A percentile compares a stretch with the other conserved stretches of the same genome.
Conservation (phyloP, 2,888 invertebrate species). For the Entomobrya proxima region DNA sequence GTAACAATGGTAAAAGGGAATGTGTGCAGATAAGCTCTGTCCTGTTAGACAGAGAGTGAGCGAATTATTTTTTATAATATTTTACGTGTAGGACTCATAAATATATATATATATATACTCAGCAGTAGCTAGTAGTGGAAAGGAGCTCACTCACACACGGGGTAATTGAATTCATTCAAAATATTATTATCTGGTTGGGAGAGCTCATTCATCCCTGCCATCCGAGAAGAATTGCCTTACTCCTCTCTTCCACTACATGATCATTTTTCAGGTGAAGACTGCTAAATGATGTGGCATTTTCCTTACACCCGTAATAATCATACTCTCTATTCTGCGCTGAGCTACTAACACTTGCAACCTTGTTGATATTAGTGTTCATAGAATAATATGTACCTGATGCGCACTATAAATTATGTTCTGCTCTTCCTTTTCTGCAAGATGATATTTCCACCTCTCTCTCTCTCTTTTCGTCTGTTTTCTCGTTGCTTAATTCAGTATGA, state of each 20-base stretch:
- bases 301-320: not conserved
- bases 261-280: constrained; percentile 56
- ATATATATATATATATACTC: not conserved
- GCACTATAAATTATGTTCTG: not conserved
- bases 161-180: constrained; percentile 59
- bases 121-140: not conserved
- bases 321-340: not conserved
- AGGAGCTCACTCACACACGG: not conserved
- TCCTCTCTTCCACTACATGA: constrained; percentile 35
- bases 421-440: not conserved
- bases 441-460: not conserved
- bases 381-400: not conserved
- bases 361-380: not conserved
- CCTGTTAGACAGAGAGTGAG: not conserved
- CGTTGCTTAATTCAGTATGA: constrained; percentile 24
- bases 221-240: constrained; percentile 34
- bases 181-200: constrained; percentile 48
- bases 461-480: constrained; percentile 13
- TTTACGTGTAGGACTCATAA: not conserved
- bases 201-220: constrained; percentile 50
- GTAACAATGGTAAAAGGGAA: not conserved
- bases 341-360: not conserved
- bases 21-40: constrained; percentile 2
- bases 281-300: constrained; percentile 50
- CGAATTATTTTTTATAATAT: not conserved